Percentiles rank a stretch among this genome's conserved stretches.
Conservation (phyloP, 2,113 vertebrate genomes). For the Gambusia affinis region DNA sequence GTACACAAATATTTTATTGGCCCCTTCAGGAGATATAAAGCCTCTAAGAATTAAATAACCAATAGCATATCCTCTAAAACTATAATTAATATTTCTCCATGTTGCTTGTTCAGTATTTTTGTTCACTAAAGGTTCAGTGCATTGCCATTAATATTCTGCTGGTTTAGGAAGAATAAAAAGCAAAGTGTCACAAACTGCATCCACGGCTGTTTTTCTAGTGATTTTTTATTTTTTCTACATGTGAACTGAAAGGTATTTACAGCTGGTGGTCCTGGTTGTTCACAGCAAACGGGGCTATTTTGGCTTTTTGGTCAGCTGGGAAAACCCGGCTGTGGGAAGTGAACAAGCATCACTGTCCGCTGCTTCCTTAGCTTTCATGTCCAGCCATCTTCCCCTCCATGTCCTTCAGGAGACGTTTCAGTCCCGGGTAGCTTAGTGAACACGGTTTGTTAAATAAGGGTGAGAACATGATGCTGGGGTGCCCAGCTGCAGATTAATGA, state of each 20-base stretch:
- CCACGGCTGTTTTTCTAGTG: not conserved
- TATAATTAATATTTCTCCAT: not conserved
- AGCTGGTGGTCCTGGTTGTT: constrained; percentile 14
- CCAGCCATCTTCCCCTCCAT: not conserved
- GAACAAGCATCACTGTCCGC: constrained; percentile 15
- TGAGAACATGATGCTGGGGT: constrained; percentile 13
- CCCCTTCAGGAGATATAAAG: too few species aligned
- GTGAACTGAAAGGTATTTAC: constrained; percentile 25
- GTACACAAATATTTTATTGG: too few species aligned
- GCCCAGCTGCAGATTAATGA: constrained; percentile 59
- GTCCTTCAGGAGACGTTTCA: constrained; percentile 7
- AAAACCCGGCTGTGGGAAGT: constrained; percentile 51
- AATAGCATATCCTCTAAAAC: not conserved
- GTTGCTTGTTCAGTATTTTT: not conserved
- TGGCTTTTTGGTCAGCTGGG: constrained; percentile 45
- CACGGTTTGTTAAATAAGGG: constrained; percentile 19
- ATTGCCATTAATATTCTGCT: not conserved
- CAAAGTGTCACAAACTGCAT: not conserved
- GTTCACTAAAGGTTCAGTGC: not conserved
- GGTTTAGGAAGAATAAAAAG: not conserved
- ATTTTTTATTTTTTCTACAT: constrained; percentile 7
- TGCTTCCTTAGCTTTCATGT: constrained; percentile 6
- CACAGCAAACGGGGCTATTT: constrained; percentile 52
- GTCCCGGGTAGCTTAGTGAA: constrained; percentile 2
- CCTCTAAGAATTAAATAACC: not conserved